phyloP scores from a whole-genome alignment of 2,888 invertebrate species.

The Acanthosoma haemorrhoidale region DNA sequence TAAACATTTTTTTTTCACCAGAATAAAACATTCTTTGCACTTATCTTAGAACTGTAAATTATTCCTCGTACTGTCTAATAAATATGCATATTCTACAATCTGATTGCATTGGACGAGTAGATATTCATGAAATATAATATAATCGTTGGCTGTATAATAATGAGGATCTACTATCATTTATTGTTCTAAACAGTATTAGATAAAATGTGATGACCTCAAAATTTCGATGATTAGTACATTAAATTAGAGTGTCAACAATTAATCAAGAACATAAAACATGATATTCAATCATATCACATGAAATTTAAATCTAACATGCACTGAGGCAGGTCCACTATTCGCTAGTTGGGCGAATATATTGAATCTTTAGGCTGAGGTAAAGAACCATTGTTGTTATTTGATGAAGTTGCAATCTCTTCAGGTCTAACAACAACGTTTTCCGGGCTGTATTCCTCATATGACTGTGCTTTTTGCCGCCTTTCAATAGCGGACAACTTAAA shows the following conservation, averaged over 20 bases:
- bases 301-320: constrained; percentile 8
- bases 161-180: no score
- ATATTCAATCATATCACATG: neutral
- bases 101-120: no score
- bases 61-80: no score
- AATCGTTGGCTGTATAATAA: no score
- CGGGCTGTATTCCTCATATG: neutral
- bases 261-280: neutral
- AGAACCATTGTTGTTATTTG: neutral
- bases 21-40: no score
- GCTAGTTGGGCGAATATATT: constrained; percentile 9
- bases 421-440: constrained; percentile 27
- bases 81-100: no score
- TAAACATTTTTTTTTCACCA: no score
- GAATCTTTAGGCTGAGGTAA: neutral
- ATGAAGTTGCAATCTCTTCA: constrained; percentile 23
- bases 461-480: neutral
- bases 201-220: no score
- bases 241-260: neutral
- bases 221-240: no score
- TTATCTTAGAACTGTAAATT: no score
- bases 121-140: no score
- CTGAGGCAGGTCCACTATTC: neutral
- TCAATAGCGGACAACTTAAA: neutral
- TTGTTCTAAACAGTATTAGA: no score